These are phyloP conservation scores for Psylliodes chrysocephalus DNA, from an alignment of 2,888 invertebrate genomes.

Conservation along the genomic window DNA sequence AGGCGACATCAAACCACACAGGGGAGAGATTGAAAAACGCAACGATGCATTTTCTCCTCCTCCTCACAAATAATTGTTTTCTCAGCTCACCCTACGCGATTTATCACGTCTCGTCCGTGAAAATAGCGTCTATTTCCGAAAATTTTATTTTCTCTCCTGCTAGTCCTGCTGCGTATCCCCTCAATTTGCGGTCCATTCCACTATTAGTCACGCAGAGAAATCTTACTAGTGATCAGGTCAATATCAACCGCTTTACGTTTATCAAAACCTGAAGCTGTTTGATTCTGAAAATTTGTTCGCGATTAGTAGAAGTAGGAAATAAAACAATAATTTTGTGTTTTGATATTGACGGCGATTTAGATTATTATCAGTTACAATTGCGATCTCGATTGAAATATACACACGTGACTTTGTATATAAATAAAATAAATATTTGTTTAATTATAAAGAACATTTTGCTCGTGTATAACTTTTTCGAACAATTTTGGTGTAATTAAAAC, in stretches of 20 bases:
- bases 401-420: too few species aligned
- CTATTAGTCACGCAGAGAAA: constrained; percentile 27
- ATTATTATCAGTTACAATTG: too few species aligned
- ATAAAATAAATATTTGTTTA: too few species aligned
- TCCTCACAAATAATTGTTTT: constrained; percentile 4
- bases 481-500: too few species aligned
- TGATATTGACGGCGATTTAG: too few species aligned
- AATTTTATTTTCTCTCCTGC: constrained; percentile 17
- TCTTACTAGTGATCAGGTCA: constrained; percentile 1
- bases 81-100: constrained; percentile 4
- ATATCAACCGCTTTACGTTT: neutral
- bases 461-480: too few species aligned
- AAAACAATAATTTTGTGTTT: too few species aligned
- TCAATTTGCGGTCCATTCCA: constrained; percentile 7
- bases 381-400: too few species aligned
- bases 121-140: constrained; percentile 35
- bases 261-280: neutral
- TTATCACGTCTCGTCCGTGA: constrained; percentile 14
- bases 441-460: too few species aligned
- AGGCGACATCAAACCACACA: neutral
- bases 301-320: too few species aligned
- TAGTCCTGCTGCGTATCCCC: constrained; percentile 7
- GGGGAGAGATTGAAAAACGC: neutral
- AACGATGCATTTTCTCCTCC: neutral
- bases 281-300: neutral